These are phyloP conservation scores for Penelope pileata DNA, from an alignment of 2,113 vertebrate genomes.

Conservation along the genomic window DNA sequence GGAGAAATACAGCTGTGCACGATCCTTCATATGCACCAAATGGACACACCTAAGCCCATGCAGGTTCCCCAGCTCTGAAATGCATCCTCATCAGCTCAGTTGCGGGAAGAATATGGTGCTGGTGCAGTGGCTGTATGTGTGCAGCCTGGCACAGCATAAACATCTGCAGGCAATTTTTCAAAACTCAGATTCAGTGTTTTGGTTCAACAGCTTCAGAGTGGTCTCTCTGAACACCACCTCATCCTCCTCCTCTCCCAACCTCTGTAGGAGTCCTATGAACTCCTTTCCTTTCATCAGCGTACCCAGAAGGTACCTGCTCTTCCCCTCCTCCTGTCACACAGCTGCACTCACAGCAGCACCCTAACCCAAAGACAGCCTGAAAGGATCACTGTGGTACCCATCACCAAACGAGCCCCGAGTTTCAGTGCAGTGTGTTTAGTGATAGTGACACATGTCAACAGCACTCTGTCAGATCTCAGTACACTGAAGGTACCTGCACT, in stretches of 20 bases:
- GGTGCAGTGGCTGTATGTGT: neutral
- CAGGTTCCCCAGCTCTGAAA: neutral
- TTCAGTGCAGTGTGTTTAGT: neutral
- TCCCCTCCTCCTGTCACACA: neutral
- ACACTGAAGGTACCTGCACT: neutral
- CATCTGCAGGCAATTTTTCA: neutral
- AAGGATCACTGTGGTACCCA: neutral
- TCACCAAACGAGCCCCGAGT: neutral
- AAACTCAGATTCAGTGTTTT: neutral
- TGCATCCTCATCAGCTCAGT: accelerated
- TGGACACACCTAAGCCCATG: neutral
- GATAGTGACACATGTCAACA: neutral
- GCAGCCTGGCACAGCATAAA: neutral
- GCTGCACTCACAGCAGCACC: neutral
- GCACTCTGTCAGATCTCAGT: neutral
- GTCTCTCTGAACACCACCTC: neutral
- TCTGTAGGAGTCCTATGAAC: neutral
- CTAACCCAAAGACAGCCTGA: neutral
- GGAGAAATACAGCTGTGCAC: neutral
- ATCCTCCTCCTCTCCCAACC: neutral
- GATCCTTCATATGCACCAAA: neutral
- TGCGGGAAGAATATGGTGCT: neutral
- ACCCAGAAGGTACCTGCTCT: neutral
- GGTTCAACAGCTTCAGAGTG: neutral
- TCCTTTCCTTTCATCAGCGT: neutral